phyloP scores from a whole-genome alignment of 2,888 invertebrate genomes.

The Folsomia candida region DNA sequence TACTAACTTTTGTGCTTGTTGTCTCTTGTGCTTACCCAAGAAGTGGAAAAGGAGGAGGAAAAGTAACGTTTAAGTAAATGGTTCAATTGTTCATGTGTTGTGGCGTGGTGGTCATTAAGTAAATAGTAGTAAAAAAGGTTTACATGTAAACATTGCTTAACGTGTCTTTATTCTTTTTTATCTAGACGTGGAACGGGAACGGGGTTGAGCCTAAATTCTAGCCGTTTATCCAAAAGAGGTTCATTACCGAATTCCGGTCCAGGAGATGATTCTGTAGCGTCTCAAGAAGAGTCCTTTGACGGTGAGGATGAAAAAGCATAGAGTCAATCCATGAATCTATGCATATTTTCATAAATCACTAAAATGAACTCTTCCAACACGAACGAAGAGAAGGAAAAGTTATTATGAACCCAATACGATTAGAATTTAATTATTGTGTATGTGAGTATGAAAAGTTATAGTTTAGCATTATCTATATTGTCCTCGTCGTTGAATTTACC shows the following conservation, averaged over 20 bases:
- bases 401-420: too few species aligned
- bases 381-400: too few species aligned
- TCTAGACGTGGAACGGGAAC: conserved; percentile 59
- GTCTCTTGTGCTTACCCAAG: conserved; percentile 11
- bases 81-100: not conserved
- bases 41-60: conserved; percentile 13
- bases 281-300: conserved; percentile 71
- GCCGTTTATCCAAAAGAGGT: conserved; percentile 66
- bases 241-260: conserved; percentile 63
- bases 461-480: too few species aligned
- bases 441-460: too few species aligned
- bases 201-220: conserved; percentile 61
- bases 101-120: not conserved
- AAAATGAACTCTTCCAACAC: too few species aligned
- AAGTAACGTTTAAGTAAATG: not conserved
- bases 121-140: not conserved
- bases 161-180: conserved; percentile 10
- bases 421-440: too few species aligned
- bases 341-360: too few species aligned
- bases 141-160: too few species aligned
- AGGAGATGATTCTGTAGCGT: conserved; percentile 69
- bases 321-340: too few species aligned
- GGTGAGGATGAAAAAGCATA: conserved; percentile 62
- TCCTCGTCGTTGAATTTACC: too few species aligned
- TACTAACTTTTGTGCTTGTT: not conserved